Conservation (phyloP, 2,888 invertebrate genomes). For the Heliconius charithonia region DNA sequence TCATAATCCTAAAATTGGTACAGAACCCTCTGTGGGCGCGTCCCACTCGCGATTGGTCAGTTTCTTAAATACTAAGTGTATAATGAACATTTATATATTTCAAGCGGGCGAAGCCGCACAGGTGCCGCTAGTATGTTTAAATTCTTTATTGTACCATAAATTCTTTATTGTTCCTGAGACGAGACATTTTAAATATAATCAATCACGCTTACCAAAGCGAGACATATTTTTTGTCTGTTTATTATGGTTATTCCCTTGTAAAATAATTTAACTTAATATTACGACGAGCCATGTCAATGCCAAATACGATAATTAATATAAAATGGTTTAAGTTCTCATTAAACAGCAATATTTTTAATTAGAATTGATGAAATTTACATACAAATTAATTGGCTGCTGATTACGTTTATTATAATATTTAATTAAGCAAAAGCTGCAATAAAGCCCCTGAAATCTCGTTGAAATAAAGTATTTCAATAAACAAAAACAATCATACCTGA, state of each 20-base stretch:
- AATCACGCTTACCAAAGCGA: too few relatives aligned
- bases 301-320: not conserved
- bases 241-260: not conserved
- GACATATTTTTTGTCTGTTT: not conserved
- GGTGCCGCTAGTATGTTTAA: too few relatives aligned
- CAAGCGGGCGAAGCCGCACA: too few relatives aligned
- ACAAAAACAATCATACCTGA: slow-evolving; percentile 24
- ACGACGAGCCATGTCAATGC: not conserved
- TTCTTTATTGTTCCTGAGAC: too few relatives aligned
- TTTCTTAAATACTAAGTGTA: too few relatives aligned
- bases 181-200: too few relatives aligned
- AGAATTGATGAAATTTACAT: slow-evolving; percentile 29
- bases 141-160: too few relatives aligned
- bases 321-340: slow-evolving; percentile 4
- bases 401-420: slow-evolving; percentile 39
- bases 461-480: slow-evolving; percentile 32
- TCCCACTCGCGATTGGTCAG: too few relatives aligned
- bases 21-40: too few relatives aligned
- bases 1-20: too few relatives aligned
- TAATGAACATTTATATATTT: too few relatives aligned
- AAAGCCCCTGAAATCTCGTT: slow-evolving; percentile 23
- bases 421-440: slow-evolving; percentile 31
- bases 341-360: slow-evolving; percentile 17
- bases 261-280: slow-evolving; percentile 8
- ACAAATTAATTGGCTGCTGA: slow-evolving; percentile 39